phyloP scores from a whole-genome alignment of 2,113 vertebrate genomes.

The Nothocercus nigrocapillus region DNA sequence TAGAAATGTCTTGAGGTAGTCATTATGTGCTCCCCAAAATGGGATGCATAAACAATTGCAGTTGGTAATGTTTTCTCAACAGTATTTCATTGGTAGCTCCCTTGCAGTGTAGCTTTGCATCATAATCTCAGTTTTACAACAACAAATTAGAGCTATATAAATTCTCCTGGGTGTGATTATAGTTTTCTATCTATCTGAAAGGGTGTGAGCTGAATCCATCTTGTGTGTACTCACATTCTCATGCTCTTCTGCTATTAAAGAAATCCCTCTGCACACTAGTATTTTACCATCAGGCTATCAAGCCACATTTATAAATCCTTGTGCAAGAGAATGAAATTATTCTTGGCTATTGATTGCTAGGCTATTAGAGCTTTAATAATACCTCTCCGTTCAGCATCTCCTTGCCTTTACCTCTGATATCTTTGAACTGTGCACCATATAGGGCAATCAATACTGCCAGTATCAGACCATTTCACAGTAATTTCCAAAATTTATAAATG shows the following conservation, averaged over 20 bases:
- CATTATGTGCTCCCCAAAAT: conserved; percentile 31
- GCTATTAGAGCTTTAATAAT: conserved; percentile 63
- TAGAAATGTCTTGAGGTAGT: conserved; percentile 58
- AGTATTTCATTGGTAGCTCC: conserved; percentile 36
- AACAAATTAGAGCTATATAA: conserved; percentile 23
- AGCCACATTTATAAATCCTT: conserved; percentile 47
- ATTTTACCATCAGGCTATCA: conserved; percentile 31
- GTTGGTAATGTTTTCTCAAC: conserved; percentile 25
- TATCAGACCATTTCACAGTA: conserved; percentile 47
- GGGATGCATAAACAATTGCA: conserved; percentile 15
- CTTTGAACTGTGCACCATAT: conserved; percentile 42
- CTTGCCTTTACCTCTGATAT: conserved; percentile 51
- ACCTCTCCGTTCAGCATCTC: conserved; percentile 56
- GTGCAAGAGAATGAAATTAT: conserved; percentile 64
- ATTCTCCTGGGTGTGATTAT: conserved; percentile 14
- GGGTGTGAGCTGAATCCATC: conserved; percentile 31
- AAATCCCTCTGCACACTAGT: conserved; percentile 37
- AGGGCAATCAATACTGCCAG: conserved; percentile 61
- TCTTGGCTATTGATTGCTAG: conserved; percentile 71
- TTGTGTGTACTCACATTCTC: conserved; percentile 48
- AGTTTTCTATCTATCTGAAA: background rate
- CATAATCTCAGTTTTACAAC: conserved; percentile 42
- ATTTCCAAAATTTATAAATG: conserved; percentile 35
- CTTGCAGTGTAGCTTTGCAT: background rate
- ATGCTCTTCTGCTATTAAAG: conserved; percentile 7